Conservation (phyloP, 2,113 vertebrate species). For the Neotoma lepida region DNA sequence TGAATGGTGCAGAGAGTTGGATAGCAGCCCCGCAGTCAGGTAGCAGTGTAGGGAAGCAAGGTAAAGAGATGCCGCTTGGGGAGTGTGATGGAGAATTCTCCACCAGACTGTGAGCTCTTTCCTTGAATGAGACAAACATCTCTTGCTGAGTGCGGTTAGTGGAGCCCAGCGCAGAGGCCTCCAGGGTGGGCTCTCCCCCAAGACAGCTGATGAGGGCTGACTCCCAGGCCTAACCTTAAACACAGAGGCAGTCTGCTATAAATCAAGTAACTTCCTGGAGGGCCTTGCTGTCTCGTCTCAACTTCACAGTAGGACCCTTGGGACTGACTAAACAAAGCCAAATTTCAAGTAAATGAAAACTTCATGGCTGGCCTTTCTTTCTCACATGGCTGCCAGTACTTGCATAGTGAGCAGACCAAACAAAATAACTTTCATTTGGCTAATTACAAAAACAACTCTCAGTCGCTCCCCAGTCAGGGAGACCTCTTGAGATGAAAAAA, state of each 20-base stretch:
- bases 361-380: conserved; percentile 23
- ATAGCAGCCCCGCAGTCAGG: too few relatives aligned
- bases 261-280: not conserved
- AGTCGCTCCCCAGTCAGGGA: not conserved
- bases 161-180: not conserved
- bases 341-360: conserved; percentile 62
- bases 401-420: not conserved
- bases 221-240: not conserved
- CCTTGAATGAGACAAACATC: not conserved
- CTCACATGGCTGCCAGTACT: conserved; percentile 31
- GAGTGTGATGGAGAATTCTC: not conserved
- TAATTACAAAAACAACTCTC: conserved; percentile 26
- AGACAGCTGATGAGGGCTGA: not conserved
- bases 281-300: conserved; percentile 1
- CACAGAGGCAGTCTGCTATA: not conserved
- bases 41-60: not conserved
- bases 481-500: not conserved
- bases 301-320: conserved; percentile 22
- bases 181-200: not conserved
- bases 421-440: conserved; percentile 19
- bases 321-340: conserved; percentile 53
- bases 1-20: too few relatives aligned
- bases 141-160: not conserved
- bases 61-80: not conserved
- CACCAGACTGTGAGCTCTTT: too few relatives aligned